Evolutionary conservation across 2,113 vertebrate genomes (phyloP).

Genomic region (Hymenochirus boettgeri): DNA sequence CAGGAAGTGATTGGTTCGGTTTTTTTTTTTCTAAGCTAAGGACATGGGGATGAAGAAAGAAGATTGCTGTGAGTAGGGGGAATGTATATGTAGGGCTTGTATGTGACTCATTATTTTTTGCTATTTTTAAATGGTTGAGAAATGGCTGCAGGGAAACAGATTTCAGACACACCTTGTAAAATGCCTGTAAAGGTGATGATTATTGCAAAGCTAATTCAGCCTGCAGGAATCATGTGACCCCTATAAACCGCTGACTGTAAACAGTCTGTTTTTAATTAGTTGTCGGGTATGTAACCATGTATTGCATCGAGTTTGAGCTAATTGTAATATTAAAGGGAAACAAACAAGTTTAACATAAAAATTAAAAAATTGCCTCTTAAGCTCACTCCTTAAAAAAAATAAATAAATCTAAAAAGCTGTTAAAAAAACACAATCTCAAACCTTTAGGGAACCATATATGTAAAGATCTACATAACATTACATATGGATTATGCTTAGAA

Average conservation of each 20-base stretch:
- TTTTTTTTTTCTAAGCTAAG: not conserved
- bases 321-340: no score
- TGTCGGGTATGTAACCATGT: slow-evolving; percentile 4
- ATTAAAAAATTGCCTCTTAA: no score
- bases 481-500: no score
- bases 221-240: slow-evolving; percentile 3
- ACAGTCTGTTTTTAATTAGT: slow-evolving; percentile 16
- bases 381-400: no score
- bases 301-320: no score
- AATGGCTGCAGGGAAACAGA: slow-evolving; percentile 11
- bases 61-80: no score
- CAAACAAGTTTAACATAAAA: no score
- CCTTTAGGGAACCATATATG: no score
- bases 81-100: not conserved
- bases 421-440: no score
- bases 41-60: not conserved
- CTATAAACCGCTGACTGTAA: slow-evolving; percentile 4
- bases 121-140: slow-evolving; percentile 2
- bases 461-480: no score
- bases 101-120: slow-evolving; percentile 22
- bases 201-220: not conserved
- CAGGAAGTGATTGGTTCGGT: no score
- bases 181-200: slow-evolving; percentile 28
- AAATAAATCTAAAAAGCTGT: no score
- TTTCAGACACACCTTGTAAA: slow-evolving; percentile 3